Percentiles rank a stretch among this genome's conserved stretches.
phyloP scores from a whole-genome alignment of 2,797 vertebrate genomes.

The Macropus fuliginosus region DNA sequence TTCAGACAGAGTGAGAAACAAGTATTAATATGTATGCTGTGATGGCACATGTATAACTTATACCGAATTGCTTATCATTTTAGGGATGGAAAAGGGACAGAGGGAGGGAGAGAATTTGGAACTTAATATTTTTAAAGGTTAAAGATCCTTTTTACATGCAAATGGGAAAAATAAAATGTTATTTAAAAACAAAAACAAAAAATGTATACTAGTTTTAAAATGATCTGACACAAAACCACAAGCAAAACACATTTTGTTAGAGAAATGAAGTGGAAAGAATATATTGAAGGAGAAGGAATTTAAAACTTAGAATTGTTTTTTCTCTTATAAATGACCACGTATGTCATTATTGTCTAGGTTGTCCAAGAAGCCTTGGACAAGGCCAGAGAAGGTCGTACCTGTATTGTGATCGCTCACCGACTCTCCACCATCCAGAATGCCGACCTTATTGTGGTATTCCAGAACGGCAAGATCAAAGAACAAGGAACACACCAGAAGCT shows the following conservation, averaged over 20 bases:
- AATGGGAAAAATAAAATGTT: not conserved
- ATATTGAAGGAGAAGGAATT: not conserved
- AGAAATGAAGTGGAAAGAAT: not conserved
- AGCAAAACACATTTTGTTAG: not conserved
- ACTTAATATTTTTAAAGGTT: not conserved
- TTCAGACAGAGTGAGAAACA: not conserved
- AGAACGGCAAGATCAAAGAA: constrained; percentile 90
- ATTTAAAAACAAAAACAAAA: not conserved
- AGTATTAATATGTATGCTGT: not conserved
- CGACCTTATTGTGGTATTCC: constrained; percentile 91
- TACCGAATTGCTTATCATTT: not conserved
- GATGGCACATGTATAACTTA: not conserved
- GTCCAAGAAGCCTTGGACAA: constrained; percentile 96
- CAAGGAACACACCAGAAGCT: constrained; percentile 95
- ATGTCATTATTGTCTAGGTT: constrained; percentile 83
- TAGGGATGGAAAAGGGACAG: not conserved
- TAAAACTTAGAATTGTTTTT: not conserved
- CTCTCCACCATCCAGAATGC: constrained; percentile 96
- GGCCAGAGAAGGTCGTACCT: constrained; percentile 93
- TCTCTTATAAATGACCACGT: not conserved
- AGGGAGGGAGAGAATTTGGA: not conserved
- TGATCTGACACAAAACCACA: not conserved
- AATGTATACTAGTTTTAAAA: not conserved
- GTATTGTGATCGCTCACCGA: constrained; percentile 95
- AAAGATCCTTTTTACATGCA: not conserved